These are phyloP conservation scores for Sterna hirundo DNA, from an alignment of 2,113 vertebrate genomes.

Conservation along the genomic window DNA sequence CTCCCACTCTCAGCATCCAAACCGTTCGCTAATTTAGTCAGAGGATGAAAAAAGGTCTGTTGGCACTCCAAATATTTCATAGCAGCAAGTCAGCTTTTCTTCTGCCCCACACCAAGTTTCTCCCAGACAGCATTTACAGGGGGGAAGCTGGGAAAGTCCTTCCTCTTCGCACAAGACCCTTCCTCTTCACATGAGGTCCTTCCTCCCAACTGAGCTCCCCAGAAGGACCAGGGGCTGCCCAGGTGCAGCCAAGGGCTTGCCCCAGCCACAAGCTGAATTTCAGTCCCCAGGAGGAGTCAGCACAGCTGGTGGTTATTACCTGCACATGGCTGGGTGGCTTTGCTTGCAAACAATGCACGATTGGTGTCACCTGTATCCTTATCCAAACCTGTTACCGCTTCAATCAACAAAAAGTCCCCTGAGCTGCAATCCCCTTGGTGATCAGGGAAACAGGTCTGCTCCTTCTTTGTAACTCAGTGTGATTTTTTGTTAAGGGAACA, in stretches of 20 bases:
- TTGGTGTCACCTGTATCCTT: background rate
- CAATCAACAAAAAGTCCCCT: background rate
- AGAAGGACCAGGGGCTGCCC: fast-evolving
- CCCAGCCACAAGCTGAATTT: fast-evolving
- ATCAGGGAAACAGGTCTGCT: background rate
- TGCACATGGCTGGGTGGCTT: background rate
- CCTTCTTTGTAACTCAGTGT: background rate
- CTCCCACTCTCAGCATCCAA: background rate
- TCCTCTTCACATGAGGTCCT: background rate
- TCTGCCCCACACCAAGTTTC: background rate
- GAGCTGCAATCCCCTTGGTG: fast-evolving
- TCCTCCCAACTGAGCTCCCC: background rate
- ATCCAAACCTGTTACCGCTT: background rate
- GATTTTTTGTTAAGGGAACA: background rate
- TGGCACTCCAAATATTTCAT: fast-evolving
- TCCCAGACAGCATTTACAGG: fast-evolving
- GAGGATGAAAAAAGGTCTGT: fast-evolving
- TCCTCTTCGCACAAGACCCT: fast-evolving
- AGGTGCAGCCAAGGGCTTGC: background rate
- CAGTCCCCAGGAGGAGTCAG: fast-evolving
- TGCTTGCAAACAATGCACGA: fast-evolving
- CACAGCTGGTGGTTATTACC: background rate
- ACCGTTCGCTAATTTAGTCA: fast-evolving
- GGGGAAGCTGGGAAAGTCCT: background rate
- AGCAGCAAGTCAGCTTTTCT: fast-evolving